phyloP scores from a whole-genome alignment of 2,113 vertebrate genomes.

The Dasypus novemcinctus region DNA sequence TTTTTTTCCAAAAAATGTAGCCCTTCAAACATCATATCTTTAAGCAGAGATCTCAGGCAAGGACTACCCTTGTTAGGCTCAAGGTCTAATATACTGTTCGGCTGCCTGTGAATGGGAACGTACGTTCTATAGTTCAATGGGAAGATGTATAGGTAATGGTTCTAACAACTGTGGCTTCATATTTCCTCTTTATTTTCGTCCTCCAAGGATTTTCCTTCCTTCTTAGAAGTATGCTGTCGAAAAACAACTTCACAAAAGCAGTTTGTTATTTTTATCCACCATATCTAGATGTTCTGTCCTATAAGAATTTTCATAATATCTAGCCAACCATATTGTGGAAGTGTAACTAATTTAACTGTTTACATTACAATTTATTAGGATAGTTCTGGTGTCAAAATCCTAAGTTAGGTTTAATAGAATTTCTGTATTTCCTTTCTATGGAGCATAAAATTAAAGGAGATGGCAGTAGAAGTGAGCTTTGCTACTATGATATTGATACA shows the following conservation, averaged over 20 bases:
- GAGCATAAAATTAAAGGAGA: background rate
- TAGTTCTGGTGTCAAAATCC: background rate
- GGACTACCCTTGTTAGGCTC: background rate
- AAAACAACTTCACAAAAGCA: background rate
- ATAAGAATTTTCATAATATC: background rate
- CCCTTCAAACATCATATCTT: background rate
- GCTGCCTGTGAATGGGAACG: background rate
- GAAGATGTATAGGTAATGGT: background rate
- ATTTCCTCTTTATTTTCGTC: background rate
- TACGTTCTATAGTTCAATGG: too few relatives aligned
- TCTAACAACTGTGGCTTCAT: background rate
- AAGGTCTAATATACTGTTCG: background rate
- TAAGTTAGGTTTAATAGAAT: background rate
- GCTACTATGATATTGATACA: background rate
- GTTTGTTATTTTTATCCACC: background rate
- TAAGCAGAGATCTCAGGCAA: background rate
- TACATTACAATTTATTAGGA: background rate
- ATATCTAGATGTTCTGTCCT: conserved; percentile 15
- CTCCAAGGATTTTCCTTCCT: background rate
- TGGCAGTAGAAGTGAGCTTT: background rate
- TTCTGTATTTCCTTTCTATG: background rate
- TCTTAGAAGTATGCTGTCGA: background rate
- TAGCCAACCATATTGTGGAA: background rate
- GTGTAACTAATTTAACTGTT: background rate
- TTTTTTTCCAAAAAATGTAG: background rate